Percentiles rank a stretch among this genome's conserved stretches.
Conservation (phyloP, 2,797 vertebrate genomes). For the Cichlasoma orientale region DNA sequence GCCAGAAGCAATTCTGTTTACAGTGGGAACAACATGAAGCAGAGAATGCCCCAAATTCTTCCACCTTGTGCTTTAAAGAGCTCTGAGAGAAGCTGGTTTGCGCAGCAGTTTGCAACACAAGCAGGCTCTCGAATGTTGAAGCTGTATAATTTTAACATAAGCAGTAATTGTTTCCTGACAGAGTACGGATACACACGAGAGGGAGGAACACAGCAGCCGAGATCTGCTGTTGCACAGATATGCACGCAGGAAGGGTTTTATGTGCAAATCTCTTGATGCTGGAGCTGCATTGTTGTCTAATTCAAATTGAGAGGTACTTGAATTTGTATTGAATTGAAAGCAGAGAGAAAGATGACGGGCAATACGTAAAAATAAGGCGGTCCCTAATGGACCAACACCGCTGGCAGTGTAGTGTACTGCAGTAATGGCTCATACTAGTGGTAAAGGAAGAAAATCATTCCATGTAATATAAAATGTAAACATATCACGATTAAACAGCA, state of each 20-base stretch:
- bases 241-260: constrained; percentile 1
- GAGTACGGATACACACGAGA: constrained; percentile 10
- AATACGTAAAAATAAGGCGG: constrained; percentile 5
- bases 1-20: constrained; percentile 26
- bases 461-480: constrained; percentile 56
- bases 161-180: constrained; percentile 33
- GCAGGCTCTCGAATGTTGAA: constrained; percentile 16
- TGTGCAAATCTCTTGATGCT: constrained; percentile 15
- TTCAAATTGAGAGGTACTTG: constrained; percentile 21
- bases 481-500: constrained; percentile 42
- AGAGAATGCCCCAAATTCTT: neutral
- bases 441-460: constrained; percentile 8
- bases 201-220: constrained; percentile 3
- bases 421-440: neutral
- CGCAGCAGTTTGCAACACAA: constrained; percentile 27
- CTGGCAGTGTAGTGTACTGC: constrained; percentile 18
- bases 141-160: neutral
- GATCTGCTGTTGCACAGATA: neutral
- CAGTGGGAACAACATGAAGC: constrained; percentile 1
- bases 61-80: neutral
- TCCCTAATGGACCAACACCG: constrained; percentile 9
- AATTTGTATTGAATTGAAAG: neutral
- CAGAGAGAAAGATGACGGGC: neutral
- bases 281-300: neutral
- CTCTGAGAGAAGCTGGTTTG: neutral